Conservation (phyloP, 2,888 invertebrate genomes). For the Diloba caeruleocephala region DNA sequence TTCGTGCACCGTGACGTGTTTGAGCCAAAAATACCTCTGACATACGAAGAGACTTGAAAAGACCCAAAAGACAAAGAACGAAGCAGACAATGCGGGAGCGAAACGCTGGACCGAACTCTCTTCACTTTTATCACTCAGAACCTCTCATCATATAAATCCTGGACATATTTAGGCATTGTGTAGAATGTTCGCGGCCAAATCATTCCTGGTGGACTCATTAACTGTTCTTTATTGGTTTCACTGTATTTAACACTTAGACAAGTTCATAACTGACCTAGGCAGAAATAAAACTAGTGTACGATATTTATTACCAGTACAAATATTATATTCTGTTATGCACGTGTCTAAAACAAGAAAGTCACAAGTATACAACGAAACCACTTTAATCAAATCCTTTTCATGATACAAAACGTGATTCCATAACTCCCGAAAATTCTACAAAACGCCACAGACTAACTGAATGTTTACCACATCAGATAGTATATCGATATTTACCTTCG, state of each 20-base stretch:
- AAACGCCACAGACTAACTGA: constrained; percentile 59
- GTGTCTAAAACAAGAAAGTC: not conserved
- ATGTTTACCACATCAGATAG: constrained; percentile 34
- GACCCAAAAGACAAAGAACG: constrained; percentile 66
- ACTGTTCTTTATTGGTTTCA: not conserved
- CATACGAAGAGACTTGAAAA: constrained; percentile 66
- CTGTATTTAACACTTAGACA: not conserved
- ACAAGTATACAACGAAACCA: constrained; percentile 11
- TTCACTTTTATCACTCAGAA: constrained; percentile 68
- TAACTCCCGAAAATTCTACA: constrained; percentile 54
- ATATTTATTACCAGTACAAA: no score
- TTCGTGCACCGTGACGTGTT: constrained; percentile 54
- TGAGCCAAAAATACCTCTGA: constrained; percentile 62
- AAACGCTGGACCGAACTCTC: constrained; percentile 78
- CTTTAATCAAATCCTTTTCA: not conserved
- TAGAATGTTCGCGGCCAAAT: constrained; percentile 28
- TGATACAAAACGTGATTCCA: no score
- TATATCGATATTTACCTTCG: constrained; percentile 94
- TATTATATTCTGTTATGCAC: not conserved
- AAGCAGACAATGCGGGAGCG: constrained; percentile 65
- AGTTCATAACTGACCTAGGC: not conserved
- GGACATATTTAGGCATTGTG: constrained; percentile 21
- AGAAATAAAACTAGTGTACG: no score
- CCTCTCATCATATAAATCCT: constrained; percentile 57
- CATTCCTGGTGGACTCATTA: not conserved